Percentiles rank a stretch among this genome's conserved stretches.
phyloP scores from a whole-genome alignment of 1,140 invertebrate species.

The Zaprionus davidi region DNA sequence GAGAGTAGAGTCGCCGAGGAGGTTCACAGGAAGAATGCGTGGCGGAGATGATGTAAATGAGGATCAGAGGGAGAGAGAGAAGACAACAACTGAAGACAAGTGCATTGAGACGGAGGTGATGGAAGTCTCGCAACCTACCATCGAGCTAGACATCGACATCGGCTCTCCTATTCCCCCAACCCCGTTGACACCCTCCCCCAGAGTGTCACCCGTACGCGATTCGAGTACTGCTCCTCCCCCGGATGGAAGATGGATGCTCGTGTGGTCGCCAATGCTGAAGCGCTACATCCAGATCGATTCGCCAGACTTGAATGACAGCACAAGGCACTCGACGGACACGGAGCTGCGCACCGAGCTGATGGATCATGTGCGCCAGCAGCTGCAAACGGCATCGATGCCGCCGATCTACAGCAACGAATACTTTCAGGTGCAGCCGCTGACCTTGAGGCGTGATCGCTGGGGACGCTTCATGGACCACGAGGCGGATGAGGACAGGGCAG shows the following conservation, averaged over 20 bases:
- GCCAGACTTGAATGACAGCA: too few relatives aligned
- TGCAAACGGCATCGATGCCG: neutral
- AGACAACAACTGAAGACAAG: neutral
- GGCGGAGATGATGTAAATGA: neutral
- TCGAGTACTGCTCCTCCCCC: too few relatives aligned
- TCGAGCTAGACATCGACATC: neutral
- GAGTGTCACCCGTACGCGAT: neutral
- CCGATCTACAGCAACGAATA: conserved; percentile 2
- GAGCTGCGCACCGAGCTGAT: neutral
- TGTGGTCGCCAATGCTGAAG: conserved; percentile 9
- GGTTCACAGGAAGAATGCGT: neutral
- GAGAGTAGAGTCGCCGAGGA: neutral
- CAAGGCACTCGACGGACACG: neutral
- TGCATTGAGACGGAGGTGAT: neutral
- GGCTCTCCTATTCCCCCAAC: neutral
- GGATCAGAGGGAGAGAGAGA: neutral
- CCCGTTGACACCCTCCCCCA: neutral
- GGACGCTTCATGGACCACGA: conserved; percentile 7
- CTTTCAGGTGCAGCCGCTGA: neutral
- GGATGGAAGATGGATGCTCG: neutral
- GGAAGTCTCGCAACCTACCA: neutral
- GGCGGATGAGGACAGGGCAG: neutral
- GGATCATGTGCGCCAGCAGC: neutral
- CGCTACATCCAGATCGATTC: neutral
- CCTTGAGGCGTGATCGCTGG: neutral